Evolutionary conservation across 2,888 invertebrate species (phyloP), one percentile per base, ranked within the genome.

Genomic region (Rhagonycha lutea): DNA sequence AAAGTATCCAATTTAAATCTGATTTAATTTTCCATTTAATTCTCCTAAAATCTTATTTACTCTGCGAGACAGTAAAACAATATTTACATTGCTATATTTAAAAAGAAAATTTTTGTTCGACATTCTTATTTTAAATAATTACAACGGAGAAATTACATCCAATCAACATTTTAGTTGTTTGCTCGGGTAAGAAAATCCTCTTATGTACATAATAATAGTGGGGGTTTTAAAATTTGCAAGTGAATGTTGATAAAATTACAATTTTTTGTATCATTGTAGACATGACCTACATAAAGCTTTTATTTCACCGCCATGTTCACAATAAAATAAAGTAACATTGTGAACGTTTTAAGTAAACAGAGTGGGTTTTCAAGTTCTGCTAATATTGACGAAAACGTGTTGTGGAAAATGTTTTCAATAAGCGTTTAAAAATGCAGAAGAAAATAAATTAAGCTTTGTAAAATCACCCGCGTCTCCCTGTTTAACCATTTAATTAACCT

Each of bases 1-100:
- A 32, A 72, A 72, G 71, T 72, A 72, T 60, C 65, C 65, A 72
- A 72, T 72, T 72, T 72, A 65, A 72, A 67, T 72, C 71, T 63
- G 71, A 47, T 60, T 65, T 72, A 72, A 72, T 72, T 72, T 72
- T 67, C 47, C 26, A n/a, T 67, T 32, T 72, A 65, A 65, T 65
- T 24, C 26, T 18, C 3, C 63, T 65, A 26, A 24, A 24, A 14
- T 24, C n/a, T 65, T 65, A 65, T 65, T 24, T 47, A 47, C 47
- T n/a, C 8, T 47, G 2, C 47, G n/a, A 7, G n/a, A 47, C 32
- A 47, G 47, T n/a, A 47, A 47, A 47, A n/a, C 47, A 65, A 65
- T 65, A 65, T 65, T 65, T 65, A 65, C 26, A 24, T 26, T n/a
- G 26, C 9, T n/a, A 65, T 65, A 65, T 65, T n/a, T 65, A 65